Evolutionary conservation across 2,888 invertebrate species (phyloP).

Genomic region (Branchellion lobata): DNA sequence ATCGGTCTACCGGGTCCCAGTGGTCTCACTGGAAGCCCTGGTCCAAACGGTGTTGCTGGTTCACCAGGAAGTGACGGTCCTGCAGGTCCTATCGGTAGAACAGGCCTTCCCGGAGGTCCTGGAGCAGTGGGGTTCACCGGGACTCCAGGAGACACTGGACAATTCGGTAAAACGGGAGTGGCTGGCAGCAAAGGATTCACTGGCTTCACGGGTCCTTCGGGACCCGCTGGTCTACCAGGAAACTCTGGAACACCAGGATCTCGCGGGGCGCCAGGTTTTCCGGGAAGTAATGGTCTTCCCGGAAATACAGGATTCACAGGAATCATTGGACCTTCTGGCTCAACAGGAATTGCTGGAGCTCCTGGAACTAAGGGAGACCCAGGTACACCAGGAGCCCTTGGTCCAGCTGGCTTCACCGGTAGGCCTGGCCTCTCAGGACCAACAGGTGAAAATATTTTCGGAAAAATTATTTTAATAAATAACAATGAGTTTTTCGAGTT

Average conservation of each 20-base stretch:
- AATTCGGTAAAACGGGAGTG: conserved; percentile 70
- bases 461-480: no score
- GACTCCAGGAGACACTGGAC: conserved; percentile 66
- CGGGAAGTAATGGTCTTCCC: conserved; percentile 69
- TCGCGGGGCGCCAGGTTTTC: conserved; percentile 33
- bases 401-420: conserved; percentile 67
- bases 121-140: conserved; percentile 39
- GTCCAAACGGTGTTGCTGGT: conserved; percentile 24
- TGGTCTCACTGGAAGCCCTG: conserved; percentile 19
- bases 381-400: conserved; percentile 45
- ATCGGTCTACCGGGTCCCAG: conserved; percentile 31
- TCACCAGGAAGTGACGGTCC: conserved; percentile 11
- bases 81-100: conserved; percentile 21
- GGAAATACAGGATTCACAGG: conserved; percentile 74
- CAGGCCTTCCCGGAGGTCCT: conserved; percentile 42
- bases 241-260: conserved; percentile 44
- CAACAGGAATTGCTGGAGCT: conserved; percentile 42
- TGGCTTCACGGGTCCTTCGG: conserved; percentile 46
- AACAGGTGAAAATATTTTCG: not conserved
- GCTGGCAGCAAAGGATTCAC: conserved; percentile 73
- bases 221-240: conserved; percentile 46
- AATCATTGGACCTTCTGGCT: conserved; percentile 68
- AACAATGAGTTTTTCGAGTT: no score
- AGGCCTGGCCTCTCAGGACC: conserved; percentile 55
- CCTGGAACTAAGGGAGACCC: conserved; percentile 47